Evolutionary conservation across 2,888 invertebrate genomes (phyloP).

Genomic region (Pollenia angustigena): DNA sequence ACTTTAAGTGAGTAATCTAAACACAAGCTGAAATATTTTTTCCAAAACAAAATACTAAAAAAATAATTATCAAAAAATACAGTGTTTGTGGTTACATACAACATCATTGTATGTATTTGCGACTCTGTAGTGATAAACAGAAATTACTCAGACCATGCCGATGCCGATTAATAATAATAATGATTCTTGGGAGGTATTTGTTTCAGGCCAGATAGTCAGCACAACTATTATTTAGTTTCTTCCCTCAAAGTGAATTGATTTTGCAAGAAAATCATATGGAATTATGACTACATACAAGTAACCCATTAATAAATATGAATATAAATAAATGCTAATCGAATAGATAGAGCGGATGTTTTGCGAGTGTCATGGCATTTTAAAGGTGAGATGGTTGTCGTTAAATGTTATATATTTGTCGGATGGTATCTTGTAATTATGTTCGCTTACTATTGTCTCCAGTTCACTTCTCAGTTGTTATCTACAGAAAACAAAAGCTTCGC

Average conservation of each 20-base stretch:
- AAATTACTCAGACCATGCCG: not conserved
- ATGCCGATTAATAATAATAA: constrained; percentile 6
- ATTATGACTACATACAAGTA: constrained; percentile 26
- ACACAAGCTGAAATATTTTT: not conserved
- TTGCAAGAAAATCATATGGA: not conserved
- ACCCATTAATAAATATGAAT: not conserved
- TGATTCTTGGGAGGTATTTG: not conserved
- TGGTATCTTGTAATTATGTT: constrained; percentile 49
- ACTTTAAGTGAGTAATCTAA: not conserved
- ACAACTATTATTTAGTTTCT: not conserved
- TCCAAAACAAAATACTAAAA: not conserved
- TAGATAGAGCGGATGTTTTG: constrained; percentile 42
- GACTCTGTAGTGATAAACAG: not conserved
- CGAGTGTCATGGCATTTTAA: constrained; percentile 43
- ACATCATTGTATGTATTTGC: not conserved
- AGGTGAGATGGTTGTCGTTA: constrained; percentile 54
- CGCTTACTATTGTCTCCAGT: constrained; percentile 20
- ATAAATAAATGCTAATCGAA: not conserved
- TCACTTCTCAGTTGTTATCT: not conserved
- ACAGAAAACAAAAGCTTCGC: constrained; percentile 67
- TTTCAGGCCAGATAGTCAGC: not conserved
- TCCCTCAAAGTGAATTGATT: not conserved
- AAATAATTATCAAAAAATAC: constrained; percentile 2
- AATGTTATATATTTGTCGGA: constrained; percentile 47
- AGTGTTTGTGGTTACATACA: not conserved